Base-by-base conservation (phyloP, 1,140 invertebrate species). In the Helicorthomorpha holstii region DNA sequence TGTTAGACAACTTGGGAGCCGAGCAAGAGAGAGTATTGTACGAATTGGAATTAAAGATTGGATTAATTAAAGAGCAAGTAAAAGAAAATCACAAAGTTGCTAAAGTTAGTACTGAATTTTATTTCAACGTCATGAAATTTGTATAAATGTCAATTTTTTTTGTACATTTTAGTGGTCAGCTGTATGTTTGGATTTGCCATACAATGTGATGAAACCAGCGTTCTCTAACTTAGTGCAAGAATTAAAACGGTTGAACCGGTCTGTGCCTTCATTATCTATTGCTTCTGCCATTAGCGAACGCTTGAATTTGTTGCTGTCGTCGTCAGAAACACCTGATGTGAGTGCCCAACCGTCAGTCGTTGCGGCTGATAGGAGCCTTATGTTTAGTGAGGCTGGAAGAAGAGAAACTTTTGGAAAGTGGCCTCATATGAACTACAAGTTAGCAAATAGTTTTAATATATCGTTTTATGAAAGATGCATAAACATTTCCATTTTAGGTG, bases 351-450 rank as follows among this genome's bases (percentile, higher is more conserved):
- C 59, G 49, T 29, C 65, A 57, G 61, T 68, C 69, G 65, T 70
- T 67, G 58, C 68, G 64, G 57, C 75, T 48, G 76, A 81, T 54
- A 73, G 79, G 56, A 75, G 76, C 4, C 71, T 82, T 24, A 93
- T 95, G 89, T 89, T 85, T 64, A 91, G 85, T 54, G 90, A 95
- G 69, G 83, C 85, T 1, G 81, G 85, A 44, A 74, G 90, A 41
- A 73, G 85, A 55, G 82, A 89, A 61, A 93, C 90, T 0, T 95
- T 93, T 68, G 79, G 78, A 54, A 80, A 84, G 64, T 95, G 90
- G 90, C 90, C 90, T 41, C 90, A 94, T 63, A 91, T 90, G 85
- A 88, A 91, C 69, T 93, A 93, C 70, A 92, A 91, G 85, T 89
- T n/a, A n/a, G n/a, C n/a, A 72, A 70, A 10, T 44, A 52, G 12